Evolutionary conservation across 2,113 vertebrate species (phyloP).

Genomic region (Benitochromis conjunctus): DNA sequence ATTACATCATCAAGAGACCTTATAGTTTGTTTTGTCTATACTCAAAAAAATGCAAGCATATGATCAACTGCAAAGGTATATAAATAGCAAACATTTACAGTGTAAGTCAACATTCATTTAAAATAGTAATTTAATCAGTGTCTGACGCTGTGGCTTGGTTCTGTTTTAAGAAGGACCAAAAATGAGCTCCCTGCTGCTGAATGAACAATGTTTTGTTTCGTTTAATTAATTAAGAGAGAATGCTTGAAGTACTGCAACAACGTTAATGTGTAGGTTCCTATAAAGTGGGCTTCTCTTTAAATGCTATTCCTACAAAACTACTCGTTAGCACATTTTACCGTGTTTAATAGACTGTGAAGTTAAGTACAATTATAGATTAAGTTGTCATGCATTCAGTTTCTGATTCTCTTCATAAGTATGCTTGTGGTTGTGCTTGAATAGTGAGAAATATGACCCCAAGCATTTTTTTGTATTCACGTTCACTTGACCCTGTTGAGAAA

Average conservation of each 20-base stretch:
- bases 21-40: not conserved
- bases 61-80: not conserved
- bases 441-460: not conserved
- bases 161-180: not conserved
- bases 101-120: not conserved
- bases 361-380: not conserved
- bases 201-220: not conserved
- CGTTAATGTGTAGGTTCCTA: not conserved
- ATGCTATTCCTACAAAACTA: not conserved
- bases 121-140: not conserved
- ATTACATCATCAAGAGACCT: not conserved
- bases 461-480: not conserved
- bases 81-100: not conserved
- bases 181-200: conserved; percentile 32
- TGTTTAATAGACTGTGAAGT: not conserved
- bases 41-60: not conserved
- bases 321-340: not conserved
- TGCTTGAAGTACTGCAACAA: not conserved
- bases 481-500: not conserved
- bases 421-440: not conserved
- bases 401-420: not conserved
- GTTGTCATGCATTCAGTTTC: not conserved
- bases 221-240: not conserved
- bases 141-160: not conserved
- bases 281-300: not conserved